Base-by-base conservation (phyloP, 1,140 invertebrate genomes). In the Sarcophaga bullata region DNA sequence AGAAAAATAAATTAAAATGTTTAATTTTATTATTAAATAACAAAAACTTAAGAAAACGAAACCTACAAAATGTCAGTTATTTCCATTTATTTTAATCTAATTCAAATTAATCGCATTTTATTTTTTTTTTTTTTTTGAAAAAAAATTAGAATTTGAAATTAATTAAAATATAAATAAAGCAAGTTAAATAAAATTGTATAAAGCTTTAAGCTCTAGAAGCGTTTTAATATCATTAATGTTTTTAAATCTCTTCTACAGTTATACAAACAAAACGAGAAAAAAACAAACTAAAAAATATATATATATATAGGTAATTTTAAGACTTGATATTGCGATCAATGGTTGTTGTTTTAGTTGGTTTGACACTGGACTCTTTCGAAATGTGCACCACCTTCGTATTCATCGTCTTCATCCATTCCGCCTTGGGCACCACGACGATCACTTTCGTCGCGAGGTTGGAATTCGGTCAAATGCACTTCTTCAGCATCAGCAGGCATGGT, bases 391-490 rank as follows among this genome's bases (percentile, higher is more conserved):
- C 68, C 81, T 37, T 84, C 82, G 4, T 87, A 85, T 10, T 89
- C 88, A 46, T 89, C 88, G 10, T 89, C 88, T 15, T 86, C 86
- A 17, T 83, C 83, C 50, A 87, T 89, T 10, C 46, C 0, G 0
- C 83, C 80, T 15, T 54, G 73, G 37, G 49, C 82, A 78, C 58
- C 82, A 19, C 72, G 58, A 47, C 94, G 94, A 84, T 95, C 94
- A 84, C 94, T 93, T 82, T 94, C 85, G 7, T 82, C 37, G 11
- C 92, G 91, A 10, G 93, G 92, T 82, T 95, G 94, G 86, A 94
- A 96, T 81, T 97, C 95, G 85, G 93, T 91, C 86, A 98, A 90
- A 86, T 95, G 93, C 0, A 96, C 96, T 90, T 97, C 95, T 90
- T 97, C 96, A 0, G 96, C 95, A 87, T 95, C 91, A 49, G 96